These are phyloP conservation scores for Nibea coibor DNA, from an alignment of 2,113 vertebrate genomes.

Conservation along the genomic window DNA sequence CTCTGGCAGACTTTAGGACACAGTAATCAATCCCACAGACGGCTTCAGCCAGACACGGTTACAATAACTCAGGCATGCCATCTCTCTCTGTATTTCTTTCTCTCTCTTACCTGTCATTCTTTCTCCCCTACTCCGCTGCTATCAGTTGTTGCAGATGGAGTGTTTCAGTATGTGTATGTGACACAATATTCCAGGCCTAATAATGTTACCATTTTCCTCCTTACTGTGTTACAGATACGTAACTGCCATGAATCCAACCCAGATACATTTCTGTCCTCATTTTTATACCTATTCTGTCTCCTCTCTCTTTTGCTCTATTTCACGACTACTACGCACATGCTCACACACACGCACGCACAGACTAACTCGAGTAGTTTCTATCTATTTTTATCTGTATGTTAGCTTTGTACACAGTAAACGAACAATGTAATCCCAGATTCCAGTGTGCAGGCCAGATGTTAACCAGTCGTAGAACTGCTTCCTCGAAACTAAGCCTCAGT, in stretches of 20 bases:
- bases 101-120: conserved; percentile 25
- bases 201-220: not conserved
- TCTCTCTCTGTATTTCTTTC: conserved; percentile 16
- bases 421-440: conserved; percentile 39
- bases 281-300: not conserved
- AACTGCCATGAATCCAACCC: conserved; percentile 1
- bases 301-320: not conserved
- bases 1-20: conserved; percentile 47
- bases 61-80: conserved; percentile 42
- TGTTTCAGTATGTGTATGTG: conserved; percentile 4
- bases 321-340: not conserved
- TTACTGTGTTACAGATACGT: not conserved
- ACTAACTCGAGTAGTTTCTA: not conserved
- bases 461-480: conserved; percentile 15
- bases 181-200: not conserved
- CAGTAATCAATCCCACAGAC: conserved; percentile 64
- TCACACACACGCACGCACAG: not conserved
- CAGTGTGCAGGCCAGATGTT: conserved; percentile 58
- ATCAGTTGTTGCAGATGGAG: conserved; percentile 10
- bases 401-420: conserved; percentile 32
- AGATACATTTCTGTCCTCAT: conserved; percentile 4
- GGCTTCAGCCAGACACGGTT: conserved; percentile 37
- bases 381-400: conserved; percentile 14
- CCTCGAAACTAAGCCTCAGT: conserved; percentile 42
- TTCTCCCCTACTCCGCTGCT: not conserved